Base-by-base conservation (phyloP, 2,888 invertebrate species). In the Drosophila kambysellisi region DNA sequence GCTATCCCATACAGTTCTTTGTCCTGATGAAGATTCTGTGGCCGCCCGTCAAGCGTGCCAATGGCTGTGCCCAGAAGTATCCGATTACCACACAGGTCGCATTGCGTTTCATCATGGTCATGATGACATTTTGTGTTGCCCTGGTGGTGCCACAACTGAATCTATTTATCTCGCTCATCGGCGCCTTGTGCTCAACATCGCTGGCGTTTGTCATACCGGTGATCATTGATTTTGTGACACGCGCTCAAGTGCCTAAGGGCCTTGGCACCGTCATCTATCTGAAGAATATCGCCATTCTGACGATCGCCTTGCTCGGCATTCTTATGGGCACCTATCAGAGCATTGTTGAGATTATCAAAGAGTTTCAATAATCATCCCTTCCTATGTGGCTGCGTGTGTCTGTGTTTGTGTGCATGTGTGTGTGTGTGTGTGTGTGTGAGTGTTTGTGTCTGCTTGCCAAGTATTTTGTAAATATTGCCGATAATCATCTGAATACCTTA, bases 1-100 rank as follows among this genome's bases (percentile, higher is more conserved):
- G 98, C 0, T 99, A 98, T 93, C 97, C 98, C 3, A 95, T 99
- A n/a, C 99, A 99, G 94, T 97, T 99, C 92, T 99, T 98, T 93
- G 98, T 99, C 30, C 98, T 99, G 4, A 95, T 98, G 64, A 96
- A 96, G 61, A 97, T 99, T 74, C 95, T 98, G 67, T 98, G 97
- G 97, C 97, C 98, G 0, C 93, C 94, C 33, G 92, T 97, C n/a
- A 92, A 93, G 65, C 93, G 94, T 48, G 94, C 94, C 81, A 94
- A 94, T 61, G 95, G 94, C 17, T 94, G 94, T 79, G 94, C 94
- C 58, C 91, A 91, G 63, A 94, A 92, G 9, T 88, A 94, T 91
- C 95, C 95, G 0, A 93, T 95, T 0, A 92, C 94, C 35, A 94
- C 95, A 51, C 97, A 98, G 92, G 95, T 96, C 46, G 85, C 94